Evolutionary conservation across 2,888 invertebrate genomes (phyloP), one percentile per base, ranked within the genome.

Genomic region (Drosophila pegasa): DNA sequence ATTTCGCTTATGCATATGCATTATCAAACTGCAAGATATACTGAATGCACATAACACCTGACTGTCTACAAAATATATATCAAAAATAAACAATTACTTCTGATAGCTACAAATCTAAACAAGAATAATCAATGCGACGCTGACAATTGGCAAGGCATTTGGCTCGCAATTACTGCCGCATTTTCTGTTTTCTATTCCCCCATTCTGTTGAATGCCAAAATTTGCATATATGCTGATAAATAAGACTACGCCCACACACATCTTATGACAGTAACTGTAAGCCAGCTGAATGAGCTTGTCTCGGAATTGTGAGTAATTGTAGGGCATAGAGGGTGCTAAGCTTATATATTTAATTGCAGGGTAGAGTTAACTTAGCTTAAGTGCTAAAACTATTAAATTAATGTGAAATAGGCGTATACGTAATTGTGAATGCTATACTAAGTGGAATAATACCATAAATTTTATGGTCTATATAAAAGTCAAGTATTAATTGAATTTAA

Each of bases 1-100:
- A 81, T 78, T 78, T 85, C 75, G 63, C 74, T 62, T 62, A 78
- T 78, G 75, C 65, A 75, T 71, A 73, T 69, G 64, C 40, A 71
- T 51, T 37, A 37, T 40, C 47, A 22, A 54, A 38, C 20, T 25
- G 31, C 35, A 51, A 57, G 55, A 80, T 50, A 68, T 62, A 70
- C 35, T 16, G 54, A 41, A 57, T 41, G 48, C 70, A 55, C 54
- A 64, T 14, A 62, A 40, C 61, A 73, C 63, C 61, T 71, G 65
- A 35, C 43, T 22, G 18, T 12, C 25, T 22, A 12, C 12, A 38
- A 51, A 47, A 38, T 38, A 40, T 55, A 25, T 27, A 29, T 65
- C 43, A 52, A 22, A 64, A 64, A 37, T 41, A 51, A 25, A 37
- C 43, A 16, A 31, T 25, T 50, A 18, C 40, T 41, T 20, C 16